Evolutionary conservation across 2,113 vertebrate species (phyloP), one percentile per base, ranked within the genome.

Genomic region (Elephas maximus): DNA sequence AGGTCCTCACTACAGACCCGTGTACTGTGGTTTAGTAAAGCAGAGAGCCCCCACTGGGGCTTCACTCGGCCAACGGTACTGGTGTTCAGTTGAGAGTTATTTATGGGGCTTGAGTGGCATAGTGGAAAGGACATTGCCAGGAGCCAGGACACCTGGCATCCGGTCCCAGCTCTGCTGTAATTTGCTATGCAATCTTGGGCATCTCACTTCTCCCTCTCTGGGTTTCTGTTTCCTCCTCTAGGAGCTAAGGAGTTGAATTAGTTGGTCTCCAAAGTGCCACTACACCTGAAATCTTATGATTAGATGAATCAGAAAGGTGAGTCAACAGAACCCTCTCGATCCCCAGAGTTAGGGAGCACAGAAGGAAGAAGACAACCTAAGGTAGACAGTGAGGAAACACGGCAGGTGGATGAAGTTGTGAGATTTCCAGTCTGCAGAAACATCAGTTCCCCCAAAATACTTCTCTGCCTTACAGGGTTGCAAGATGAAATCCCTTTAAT

Each of bases 231-330:
- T 91, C 74, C 91, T 87, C 41, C 67, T 84, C 65, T 77, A 80
- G 71, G 95, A 94, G 92, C 74, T 62, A 71, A 78, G 26, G 28
- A 26, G 37, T 88, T 85, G 62, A 48, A 95, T 78, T 45, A 81
- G 95, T 79, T 94, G 57, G 83, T 81, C 48, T 89, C 71, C 28
- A 81, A 65, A 11, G 1, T 94, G 41, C 88, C 15, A 60, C 33
- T 24, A 86, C 73, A 91, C 79, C 69, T 80, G 86, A 95, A 82
- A 86, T 90, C n/a, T 73, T 73, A 24, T 11, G 41, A 90, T 84
- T 69, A 57, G 44, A 37, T 87, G 80, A 93, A 88, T 94, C 80
- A 95, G 78, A 89, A 88, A 93, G 48, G 33, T 88, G 83, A 98
- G 79, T 87, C 67, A 93, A 73, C 45, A 62, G 65, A 65, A 83